These are phyloP conservation scores for Halyomorpha halys DNA, from an alignment of 1,140 invertebrate species.

Conservation along the genomic window DNA sequence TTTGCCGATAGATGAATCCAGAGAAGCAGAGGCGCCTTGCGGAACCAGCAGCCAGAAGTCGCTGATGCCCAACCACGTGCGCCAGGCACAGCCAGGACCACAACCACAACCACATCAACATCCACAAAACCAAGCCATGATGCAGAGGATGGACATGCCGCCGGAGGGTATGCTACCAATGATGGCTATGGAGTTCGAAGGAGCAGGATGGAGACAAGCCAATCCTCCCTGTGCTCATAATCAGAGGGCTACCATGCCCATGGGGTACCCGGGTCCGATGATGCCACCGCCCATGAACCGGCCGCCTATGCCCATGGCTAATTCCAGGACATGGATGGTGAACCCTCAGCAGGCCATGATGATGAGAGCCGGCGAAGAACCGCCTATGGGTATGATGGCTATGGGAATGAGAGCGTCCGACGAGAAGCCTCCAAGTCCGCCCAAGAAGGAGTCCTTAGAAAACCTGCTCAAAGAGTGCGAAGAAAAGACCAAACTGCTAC, in stretches of 20 bases:
- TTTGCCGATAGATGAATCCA: no score
- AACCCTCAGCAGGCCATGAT: not conserved
- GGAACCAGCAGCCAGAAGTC: not conserved
- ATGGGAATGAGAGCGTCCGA: not conserved
- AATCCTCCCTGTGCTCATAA: not conserved
- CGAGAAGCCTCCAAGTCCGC: not conserved
- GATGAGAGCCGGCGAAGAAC: no score
- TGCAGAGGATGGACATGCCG: not conserved
- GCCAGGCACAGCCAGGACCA: not conserved
- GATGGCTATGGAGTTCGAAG: not conserved
- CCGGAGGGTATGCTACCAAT: not conserved
- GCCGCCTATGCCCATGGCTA: not conserved
- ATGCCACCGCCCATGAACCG: not conserved
- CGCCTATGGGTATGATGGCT: no score
- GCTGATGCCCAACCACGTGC: no score
- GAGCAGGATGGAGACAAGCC: not conserved
- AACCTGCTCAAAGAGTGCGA: slow-evolving; percentile 3
- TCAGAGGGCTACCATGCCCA: not conserved
- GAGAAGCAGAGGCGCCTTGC: no score
- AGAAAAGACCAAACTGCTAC: not conserved
- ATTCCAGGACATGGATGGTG: not conserved
- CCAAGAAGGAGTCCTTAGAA: not conserved
- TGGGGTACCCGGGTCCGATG: not conserved
- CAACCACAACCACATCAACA: not conserved
- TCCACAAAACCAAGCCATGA: no score